Conservation (phyloP, 2,113 vertebrate genomes). For the Hystrix cristata region DNA sequence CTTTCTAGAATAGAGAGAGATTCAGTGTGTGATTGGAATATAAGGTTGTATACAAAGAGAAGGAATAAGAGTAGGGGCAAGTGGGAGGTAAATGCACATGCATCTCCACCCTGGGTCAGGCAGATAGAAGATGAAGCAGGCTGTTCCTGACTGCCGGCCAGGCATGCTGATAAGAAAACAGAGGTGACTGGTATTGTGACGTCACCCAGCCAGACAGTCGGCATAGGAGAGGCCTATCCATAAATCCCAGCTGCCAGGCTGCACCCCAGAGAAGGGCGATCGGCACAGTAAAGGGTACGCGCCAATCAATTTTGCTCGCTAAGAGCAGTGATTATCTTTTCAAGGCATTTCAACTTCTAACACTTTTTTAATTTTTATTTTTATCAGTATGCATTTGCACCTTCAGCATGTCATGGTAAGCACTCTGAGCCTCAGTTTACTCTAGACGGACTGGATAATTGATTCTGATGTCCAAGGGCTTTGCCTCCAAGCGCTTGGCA, state of each 20-base stretch:
- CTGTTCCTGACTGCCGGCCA: background rate
- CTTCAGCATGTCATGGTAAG: background rate
- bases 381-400: too few species aligned
- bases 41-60: background rate
- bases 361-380: background rate
- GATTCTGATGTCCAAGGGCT: background rate
- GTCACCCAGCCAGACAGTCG: background rate
- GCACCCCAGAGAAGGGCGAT: background rate
- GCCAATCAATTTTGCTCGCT: background rate
- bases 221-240: background rate
- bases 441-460: background rate
- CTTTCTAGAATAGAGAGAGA: conserved; percentile 3
- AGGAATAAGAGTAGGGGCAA: background rate
- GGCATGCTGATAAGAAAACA: background rate
- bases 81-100: background rate
- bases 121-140: background rate
- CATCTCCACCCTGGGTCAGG: background rate
- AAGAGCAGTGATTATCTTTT: conserved; percentile 6
- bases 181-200: background rate
- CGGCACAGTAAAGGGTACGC: background rate
- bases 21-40: background rate
- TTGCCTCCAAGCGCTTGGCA: background rate
- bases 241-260: background rate
- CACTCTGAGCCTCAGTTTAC: background rate
- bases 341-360: background rate